Base-by-base conservation (phyloP, 2,797 vertebrate species). In the Spinus pinus region DNA sequence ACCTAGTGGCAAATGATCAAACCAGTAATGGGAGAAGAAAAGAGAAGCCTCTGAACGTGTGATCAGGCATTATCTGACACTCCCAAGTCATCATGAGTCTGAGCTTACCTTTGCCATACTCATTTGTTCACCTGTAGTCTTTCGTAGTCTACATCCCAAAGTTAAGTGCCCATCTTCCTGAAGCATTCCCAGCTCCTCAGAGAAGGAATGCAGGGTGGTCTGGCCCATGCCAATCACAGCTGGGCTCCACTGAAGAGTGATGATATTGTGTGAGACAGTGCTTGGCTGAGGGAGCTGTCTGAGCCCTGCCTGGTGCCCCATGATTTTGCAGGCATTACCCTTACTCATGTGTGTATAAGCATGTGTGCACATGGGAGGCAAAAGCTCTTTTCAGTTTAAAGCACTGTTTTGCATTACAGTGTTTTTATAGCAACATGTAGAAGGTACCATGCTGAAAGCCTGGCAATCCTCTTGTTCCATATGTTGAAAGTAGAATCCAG, bases 181-280 rank as follows among this genome's bases (percentile, higher is more conserved):
- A 58, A 39, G 35, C 1, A 0, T 71, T 81, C 50, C 46, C 17
- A 0, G 0, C 20, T 70, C 31, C n/a, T 64, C 17, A 23, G 31
- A n/a, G 46, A 9, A 49, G n/a, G 8, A 35, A 23, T 18, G 12
- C 14, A 13, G 10, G 13, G 24, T 10, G 2, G 19, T 37, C 37
- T 69, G 39, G 10, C 24, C 42, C 27, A 6, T 3, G 3, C 18
- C 46, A 28, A 0, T 61, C 42, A 10, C 0, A 0, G 20, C 9
- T 13, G 18, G 28, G 21, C 35, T 78, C 17, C 46, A 6, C 53
- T 21, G 33, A 22, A 67, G 5, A 37, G 18, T 4, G 2, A 9
- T 35, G 13, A 7, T 24, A 3, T 5, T 0, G 0, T 2, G 1
- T 46, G 44, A 30, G 7, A 23, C 35, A n/a, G 28, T 0, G 1